These are phyloP conservation scores for Amorpha juglandis DNA, from an alignment of 2,888 invertebrate species.

Conservation along the genomic window DNA sequence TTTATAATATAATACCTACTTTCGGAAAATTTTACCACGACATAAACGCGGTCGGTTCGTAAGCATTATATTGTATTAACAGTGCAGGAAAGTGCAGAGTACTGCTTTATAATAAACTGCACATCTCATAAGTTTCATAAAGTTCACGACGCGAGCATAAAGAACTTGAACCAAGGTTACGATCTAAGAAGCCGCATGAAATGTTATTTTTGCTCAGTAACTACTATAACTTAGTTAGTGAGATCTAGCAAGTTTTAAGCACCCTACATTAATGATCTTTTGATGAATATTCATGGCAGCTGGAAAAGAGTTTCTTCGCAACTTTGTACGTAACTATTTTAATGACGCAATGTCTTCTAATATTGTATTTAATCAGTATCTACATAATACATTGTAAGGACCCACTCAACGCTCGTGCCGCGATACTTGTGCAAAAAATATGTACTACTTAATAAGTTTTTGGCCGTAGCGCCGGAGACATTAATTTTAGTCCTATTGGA, in stretches of 20 bases:
- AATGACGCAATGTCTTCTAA: conserved; percentile 17
- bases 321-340: conserved; percentile 20
- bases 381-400: neutral
- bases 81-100: neutral
- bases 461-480: no score
- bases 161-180: conserved; percentile 3
- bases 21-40: neutral
- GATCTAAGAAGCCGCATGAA: conserved; percentile 13
- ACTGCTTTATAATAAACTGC: neutral
- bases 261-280: conserved; percentile 26
- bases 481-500: no score
- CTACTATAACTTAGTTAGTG: conserved; percentile 20
- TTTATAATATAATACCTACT: neutral
- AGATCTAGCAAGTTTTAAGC: conserved; percentile 26
- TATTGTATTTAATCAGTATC: neutral
- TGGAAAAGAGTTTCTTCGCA: conserved; percentile 25
- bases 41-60: neutral
- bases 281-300: conserved; percentile 30
- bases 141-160: neutral
- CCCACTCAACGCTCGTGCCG: no score
- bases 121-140: neutral
- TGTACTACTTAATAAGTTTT: no score
- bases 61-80: neutral
- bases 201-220: conserved; percentile 27
- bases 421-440: no score